Base-by-base conservation (phyloP, 2,113 vertebrate genomes). In the Psilopogon haemacephalus region DNA sequence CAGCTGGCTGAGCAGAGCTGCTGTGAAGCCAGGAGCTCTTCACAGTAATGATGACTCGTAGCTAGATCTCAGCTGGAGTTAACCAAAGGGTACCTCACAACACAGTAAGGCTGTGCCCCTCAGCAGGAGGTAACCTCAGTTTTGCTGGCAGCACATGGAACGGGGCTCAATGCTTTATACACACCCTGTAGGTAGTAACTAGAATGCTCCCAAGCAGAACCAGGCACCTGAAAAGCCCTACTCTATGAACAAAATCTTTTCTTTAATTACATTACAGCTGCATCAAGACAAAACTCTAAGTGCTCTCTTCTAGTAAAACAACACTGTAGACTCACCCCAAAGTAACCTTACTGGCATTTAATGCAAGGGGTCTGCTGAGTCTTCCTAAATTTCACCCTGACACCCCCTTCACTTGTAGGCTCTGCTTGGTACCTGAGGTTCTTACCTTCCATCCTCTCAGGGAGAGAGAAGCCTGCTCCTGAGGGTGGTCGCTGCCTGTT, bases 371-470 rank as follows among this genome's bases (percentile, higher is more conserved):
- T 24, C 12, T 72, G 46, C 11, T 28, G 12, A 12, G 58, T 27
- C 14, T 63, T 73, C 72, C 72, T 52, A 37, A 70, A 26, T 33
- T 37, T 4, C 38, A 37, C n/a, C 52, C 59, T 11, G 32, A 5
- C 16, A 19, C 15, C 26, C 4, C 14, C 13, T 37, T 15, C 12
- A 30, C 42, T 1, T 28, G 5, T 0, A 4, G 56, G 28, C 3
- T 54, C 35, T 69, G 46, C 68, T 4, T 3, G 48, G 28, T 18
- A 9, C 3, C 0, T 1, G 15, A n/a, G 56, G 42, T 44, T 23
- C 97, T 98, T 95, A 99, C 99, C 99, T 98, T 99, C 99, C 97
- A 99, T 98, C 91, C 99, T 97, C 97, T 99, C 98, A 0, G 99
- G 99, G 65, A 98, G 94, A 19, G 97, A 93, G 21, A 26, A 95